Percentiles rank a stretch among this genome's conserved stretches.
Conservation (phyloP, 2,888 invertebrate genomes). For the Ophion slaviceki region DNA sequence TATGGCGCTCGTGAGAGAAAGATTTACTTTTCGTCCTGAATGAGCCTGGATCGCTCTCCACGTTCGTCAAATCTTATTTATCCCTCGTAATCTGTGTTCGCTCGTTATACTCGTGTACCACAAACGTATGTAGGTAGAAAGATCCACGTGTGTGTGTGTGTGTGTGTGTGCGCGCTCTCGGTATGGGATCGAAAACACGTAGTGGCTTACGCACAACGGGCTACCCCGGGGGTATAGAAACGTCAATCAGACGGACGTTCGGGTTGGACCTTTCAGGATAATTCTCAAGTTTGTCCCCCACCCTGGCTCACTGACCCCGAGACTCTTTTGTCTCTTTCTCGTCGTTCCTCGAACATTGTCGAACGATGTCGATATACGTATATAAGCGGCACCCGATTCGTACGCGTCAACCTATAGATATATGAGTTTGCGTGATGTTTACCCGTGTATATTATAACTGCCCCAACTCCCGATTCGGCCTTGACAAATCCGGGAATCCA, state of each 20-base stretch:
- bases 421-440: slow-evolving; percentile 40
- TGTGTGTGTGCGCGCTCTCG: slow-evolving; percentile 23
- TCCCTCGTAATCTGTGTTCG: slow-evolving; percentile 75
- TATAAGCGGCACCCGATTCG: not conserved
- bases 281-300: slow-evolving; percentile 58
- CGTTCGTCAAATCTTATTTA: slow-evolving; percentile 80
- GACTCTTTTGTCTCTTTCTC: slow-evolving; percentile 18
- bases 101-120: slow-evolving; percentile 73
- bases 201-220: slow-evolving; percentile 54
- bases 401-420: no score
- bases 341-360: slow-evolving; percentile 40
- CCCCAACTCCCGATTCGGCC: not conserved
- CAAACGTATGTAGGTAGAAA: not conserved
- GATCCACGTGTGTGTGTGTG: not conserved
- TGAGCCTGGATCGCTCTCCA: slow-evolving; percentile 44
- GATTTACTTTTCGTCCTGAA: slow-evolving; percentile 58
- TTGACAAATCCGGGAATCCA: slow-evolving; percentile 20
- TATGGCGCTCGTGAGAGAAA: slow-evolving; percentile 13
- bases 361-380: slow-evolving; percentile 23
- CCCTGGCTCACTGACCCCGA: not conserved
- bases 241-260: slow-evolving; percentile 79
- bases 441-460: slow-evolving; percentile 35
- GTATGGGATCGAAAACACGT: slow-evolving; percentile 57
- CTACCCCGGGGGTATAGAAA: slow-evolving; percentile 74
- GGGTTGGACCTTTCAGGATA: slow-evolving; percentile 77